A percentile compares a stretch with the other conserved stretches of the same genome.
phyloP scores from a whole-genome alignment of 2,113 vertebrate species.

The Apodemus sylvaticus region DNA sequence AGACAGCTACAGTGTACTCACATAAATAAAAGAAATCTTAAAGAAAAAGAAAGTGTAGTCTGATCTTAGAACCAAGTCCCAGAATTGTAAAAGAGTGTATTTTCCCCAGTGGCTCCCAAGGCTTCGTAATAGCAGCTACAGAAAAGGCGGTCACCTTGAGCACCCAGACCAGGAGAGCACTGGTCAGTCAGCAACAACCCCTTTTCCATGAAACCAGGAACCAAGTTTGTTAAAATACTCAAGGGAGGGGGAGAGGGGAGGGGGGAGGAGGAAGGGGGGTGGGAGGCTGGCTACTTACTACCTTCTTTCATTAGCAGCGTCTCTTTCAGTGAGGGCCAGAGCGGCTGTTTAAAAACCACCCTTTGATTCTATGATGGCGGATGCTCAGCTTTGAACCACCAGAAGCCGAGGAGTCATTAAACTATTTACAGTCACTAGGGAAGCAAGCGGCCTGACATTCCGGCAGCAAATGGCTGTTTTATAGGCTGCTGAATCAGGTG shows the following conservation, averaged over 20 bases:
- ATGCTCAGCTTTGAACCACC: slow-evolving; percentile 55
- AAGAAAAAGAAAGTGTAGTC: background rate
- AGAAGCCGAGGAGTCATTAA: slow-evolving; percentile 45
- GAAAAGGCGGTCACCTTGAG: background rate
- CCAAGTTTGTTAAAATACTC: background rate
- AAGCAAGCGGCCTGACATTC: slow-evolving; percentile 42
- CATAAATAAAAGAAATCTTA: too few relatives aligned
- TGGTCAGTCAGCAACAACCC: too few relatives aligned
- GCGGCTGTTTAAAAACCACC: slow-evolving; percentile 7
- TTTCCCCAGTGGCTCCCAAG: background rate
- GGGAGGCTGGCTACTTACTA: background rate
- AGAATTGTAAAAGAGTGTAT: background rate
- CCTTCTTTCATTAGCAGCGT: background rate
- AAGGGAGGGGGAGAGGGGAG: fast-evolving
- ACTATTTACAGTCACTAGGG: slow-evolving; percentile 65
- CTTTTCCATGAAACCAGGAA: background rate
- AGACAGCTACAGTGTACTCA: too few relatives aligned
- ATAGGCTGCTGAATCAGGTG: slow-evolving; percentile 24
- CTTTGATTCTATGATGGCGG: slow-evolving; percentile 59
- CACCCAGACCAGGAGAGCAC: fast-evolving
- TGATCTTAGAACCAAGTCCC: background rate
- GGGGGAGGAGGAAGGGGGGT: background rate
- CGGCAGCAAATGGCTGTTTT: slow-evolving; percentile 63
- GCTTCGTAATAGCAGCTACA: background rate
- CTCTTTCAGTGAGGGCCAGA: background rate